Evolutionary conservation across 2,797 vertebrate species (phyloP).

Genomic region (Enteromius mattozi): DNA sequence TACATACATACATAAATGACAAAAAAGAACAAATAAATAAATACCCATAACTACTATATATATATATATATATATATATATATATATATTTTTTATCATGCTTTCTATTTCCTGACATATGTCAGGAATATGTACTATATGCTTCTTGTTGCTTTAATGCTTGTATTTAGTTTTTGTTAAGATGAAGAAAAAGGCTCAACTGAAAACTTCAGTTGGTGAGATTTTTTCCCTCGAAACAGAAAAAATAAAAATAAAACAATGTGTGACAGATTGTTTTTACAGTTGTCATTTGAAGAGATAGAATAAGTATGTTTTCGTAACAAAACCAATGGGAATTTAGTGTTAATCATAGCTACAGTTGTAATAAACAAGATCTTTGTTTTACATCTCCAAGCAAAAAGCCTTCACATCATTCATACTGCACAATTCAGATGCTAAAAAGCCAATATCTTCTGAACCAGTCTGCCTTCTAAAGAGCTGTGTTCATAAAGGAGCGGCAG

Average conservation of each 20-base stretch:
- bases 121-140: neutral
- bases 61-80: too few relatives aligned
- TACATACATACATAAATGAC: neutral
- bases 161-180: neutral
- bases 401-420: slow-evolving; percentile 1
- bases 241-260: neutral
- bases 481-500: slow-evolving; percentile 43
- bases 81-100: too few relatives aligned
- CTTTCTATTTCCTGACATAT: neutral
- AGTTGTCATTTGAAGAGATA: neutral
- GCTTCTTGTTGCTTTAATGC: neutral
- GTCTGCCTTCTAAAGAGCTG: slow-evolving; percentile 26
- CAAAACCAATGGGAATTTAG: neutral
- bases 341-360: neutral
- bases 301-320: neutral
- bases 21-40: neutral
- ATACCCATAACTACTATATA: neutral
- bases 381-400: neutral
- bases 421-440: slow-evolving; percentile 28
- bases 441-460: slow-evolving; percentile 9
- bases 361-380: neutral
- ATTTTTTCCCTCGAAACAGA: neutral
- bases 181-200: neutral
- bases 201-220: neutral
- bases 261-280: neutral